Percentiles rank a stretch among this genome's conserved stretches.
These are phyloP conservation scores for Chelmon rostratus DNA, from an alignment of 2,797 vertebrate species.

Conservation along the genomic window DNA sequence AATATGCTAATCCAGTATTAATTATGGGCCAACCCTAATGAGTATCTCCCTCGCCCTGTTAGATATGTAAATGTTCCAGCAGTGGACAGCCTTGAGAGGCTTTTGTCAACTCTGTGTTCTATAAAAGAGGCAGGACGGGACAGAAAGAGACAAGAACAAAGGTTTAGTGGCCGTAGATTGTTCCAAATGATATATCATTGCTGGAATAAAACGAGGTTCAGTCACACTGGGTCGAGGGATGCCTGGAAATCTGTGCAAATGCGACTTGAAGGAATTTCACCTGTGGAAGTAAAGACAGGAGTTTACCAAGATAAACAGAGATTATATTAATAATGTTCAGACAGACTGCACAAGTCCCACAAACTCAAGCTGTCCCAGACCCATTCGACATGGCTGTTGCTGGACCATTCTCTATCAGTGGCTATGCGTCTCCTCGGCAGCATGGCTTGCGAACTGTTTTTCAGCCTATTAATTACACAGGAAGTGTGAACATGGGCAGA, in stretches of 20 bases:
- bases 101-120: conserved; percentile 61
- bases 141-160: conserved; percentile 42
- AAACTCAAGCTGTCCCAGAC: background rate
- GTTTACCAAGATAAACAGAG: background rate
- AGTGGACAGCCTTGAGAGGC: conserved; percentile 68
- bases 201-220: background rate
- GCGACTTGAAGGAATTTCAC: conserved; percentile 12
- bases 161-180: conserved; percentile 42
- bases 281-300: conserved; percentile 2
- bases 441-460: conserved; percentile 24
- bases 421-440: conserved; percentile 21
- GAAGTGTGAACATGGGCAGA: conserved; percentile 53
- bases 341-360: background rate
- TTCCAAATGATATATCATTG: conserved; percentile 42
- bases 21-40: conserved; percentile 79
- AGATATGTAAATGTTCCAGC: conserved; percentile 82
- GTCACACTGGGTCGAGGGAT: background rate
- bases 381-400: conserved; percentile 4
- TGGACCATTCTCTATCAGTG: conserved; percentile 12
- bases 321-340: background rate
- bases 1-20: conserved; percentile 83
- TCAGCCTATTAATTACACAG: conserved; percentile 44
- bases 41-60: conserved; percentile 73
- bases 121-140: conserved; percentile 46
- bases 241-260: background rate